Base-by-base conservation (phyloP, 2,797 vertebrate species). In the Mormyrops boulengeri region DNA sequence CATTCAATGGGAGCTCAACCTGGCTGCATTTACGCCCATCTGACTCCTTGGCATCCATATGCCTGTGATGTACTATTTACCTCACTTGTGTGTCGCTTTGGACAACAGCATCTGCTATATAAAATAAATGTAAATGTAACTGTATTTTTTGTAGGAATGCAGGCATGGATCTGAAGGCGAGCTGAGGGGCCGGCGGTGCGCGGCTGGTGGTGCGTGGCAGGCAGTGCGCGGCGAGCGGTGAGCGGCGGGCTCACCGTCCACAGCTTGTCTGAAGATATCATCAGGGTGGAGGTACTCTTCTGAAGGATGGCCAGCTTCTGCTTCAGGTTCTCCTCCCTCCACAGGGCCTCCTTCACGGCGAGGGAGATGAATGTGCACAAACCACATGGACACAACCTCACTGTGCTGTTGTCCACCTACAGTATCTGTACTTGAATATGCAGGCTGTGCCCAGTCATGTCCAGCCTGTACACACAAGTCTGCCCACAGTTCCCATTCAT, bases 321-420 rank as follows among this genome's bases (percentile, higher is more conserved):
- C 92, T 95, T 96, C 91, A 96, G 17, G 0, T 89, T 89, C 62
- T 94, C 94, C 91, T 97, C 96, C 91, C 96, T 95, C 92, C 94
- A 95, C 91, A 97, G 90, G 26, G 96, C 95, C 91, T 96, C 96
- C 96, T 97, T 92, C n/a, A 17, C 85, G 44, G 47, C 88, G 60
- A 87, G 88, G 66, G 22, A 30, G 73, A 44, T 80, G 17, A 17
- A 17, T 6, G 38, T 17, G 19, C n/a, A 50, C 77, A 22, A 7
- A 84, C 19, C 80, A 85, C 19, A 49, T 22, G 41, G 47, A 85
- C n/a, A 50, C 80, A 9, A 50, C 80, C 80, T n/a, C 80, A 6
- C 73, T n/a, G 0, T 41, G 14, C 73, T 77, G 57, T 22, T 6
- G 57, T 66, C 22, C 22, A 26, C 60, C 26, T 30, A 30, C 26